Evolutionary conservation across 2,797 vertebrate species (phyloP).

Genomic region (Toxotes lorentzi): DNA sequence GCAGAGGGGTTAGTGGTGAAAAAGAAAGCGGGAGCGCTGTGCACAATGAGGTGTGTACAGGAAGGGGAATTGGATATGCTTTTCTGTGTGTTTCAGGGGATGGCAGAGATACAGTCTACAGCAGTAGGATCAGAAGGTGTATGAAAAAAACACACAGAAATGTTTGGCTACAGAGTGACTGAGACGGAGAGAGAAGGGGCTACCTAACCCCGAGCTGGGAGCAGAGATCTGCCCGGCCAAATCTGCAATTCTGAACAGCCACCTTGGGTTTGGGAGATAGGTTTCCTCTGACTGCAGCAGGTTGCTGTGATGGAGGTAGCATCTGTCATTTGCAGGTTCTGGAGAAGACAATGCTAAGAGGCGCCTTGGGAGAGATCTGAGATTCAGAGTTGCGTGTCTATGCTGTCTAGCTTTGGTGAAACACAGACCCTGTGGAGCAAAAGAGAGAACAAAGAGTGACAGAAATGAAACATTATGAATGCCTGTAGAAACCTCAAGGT

Average conservation of each 20-base stretch:
- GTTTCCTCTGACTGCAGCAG: conserved; percentile 60
- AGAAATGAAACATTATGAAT: conserved; percentile 69
- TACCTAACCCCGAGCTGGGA: conserved; percentile 48
- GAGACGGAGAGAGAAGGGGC: conserved; percentile 54
- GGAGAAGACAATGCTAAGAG: conserved; percentile 68
- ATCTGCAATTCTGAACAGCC: conserved; percentile 75
- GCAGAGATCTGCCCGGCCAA: conserved; percentile 36
- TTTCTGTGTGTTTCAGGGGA: conserved; percentile 58
- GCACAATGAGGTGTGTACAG: conserved; percentile 57
- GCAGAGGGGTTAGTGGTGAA: conserved; percentile 60
- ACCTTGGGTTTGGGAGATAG: conserved; percentile 59
- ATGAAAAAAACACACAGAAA: conserved; percentile 24
- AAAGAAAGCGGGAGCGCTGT: conserved; percentile 33
- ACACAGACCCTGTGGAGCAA: conserved; percentile 51
- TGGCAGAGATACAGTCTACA: conserved; percentile 62
- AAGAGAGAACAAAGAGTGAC: conserved; percentile 66
- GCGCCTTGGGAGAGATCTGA: conserved; percentile 43
- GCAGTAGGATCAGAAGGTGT: conserved; percentile 49
- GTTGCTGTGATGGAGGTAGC: conserved; percentile 48
- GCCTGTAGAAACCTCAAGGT: conserved; percentile 58
- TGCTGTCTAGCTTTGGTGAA: conserved; percentile 62
- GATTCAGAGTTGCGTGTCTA: conserved; percentile 65
- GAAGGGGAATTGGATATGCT: conserved; percentile 37
- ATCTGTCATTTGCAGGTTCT: conserved; percentile 73
- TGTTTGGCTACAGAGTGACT: conserved; percentile 59